Conservation (phyloP, 2,113 vertebrate species). For the Athene cunicularia region DNA sequence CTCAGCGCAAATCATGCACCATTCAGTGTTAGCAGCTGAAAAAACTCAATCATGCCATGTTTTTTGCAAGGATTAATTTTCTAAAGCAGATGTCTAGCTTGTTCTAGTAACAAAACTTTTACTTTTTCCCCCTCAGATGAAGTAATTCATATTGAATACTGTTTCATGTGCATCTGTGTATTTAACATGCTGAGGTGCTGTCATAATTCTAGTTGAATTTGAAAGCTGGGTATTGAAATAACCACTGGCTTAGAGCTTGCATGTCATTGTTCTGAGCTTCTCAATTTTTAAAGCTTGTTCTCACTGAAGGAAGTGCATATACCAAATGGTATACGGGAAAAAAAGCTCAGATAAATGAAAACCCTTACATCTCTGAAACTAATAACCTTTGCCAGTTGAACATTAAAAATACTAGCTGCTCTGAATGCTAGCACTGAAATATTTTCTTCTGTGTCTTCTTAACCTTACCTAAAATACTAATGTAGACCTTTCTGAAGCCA, state of each 20-base stretch:
- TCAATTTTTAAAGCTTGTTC: not conserved
- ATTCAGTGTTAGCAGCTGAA: not conserved
- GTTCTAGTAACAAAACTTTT: not conserved
- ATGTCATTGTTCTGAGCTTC: not conserved
- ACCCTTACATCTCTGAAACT: not conserved
- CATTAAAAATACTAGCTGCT: not conserved
- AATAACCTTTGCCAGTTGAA: not conserved
- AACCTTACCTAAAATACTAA: not conserved
- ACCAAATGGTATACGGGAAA: not conserved
- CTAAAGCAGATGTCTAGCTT: conserved; percentile 1
- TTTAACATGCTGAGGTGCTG: not conserved
- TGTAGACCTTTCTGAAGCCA: not conserved
- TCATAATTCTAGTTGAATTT: not conserved
- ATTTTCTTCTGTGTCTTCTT: not conserved
- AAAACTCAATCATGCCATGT: not conserved
- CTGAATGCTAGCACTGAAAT: not conserved
- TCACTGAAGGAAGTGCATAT: not conserved
- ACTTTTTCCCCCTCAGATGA: not conserved
- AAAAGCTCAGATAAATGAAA: not conserved
- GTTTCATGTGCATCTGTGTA: not conserved
- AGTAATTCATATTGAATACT: not conserved
- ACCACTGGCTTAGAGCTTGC: not conserved
- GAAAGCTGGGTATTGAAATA: not conserved
- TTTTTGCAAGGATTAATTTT: not conserved
- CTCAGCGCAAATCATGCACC: not conserved